A percentile compares a stretch with the other conserved stretches of the same genome.
phyloP scores from a whole-genome alignment of 1,140 invertebrate genomes.

The Eubasilissa regina region DNA sequence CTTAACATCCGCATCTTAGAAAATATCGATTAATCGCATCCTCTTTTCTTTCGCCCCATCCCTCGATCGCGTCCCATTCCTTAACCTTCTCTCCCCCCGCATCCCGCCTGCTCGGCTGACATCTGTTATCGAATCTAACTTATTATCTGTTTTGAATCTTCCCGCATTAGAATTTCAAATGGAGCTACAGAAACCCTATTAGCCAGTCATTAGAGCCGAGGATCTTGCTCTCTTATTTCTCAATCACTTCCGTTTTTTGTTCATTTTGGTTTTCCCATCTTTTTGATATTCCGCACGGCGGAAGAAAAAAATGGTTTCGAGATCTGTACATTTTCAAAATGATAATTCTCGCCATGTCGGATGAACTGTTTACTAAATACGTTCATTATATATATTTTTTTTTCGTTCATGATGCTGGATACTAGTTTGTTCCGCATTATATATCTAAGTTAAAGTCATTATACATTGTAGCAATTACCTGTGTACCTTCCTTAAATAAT shows the following conservation, averaged over 20 bases:
- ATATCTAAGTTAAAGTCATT: too few relatives aligned
- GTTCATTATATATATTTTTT: too few relatives aligned
- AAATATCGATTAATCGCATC: conserved; percentile 23
- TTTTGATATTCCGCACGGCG: conserved; percentile 3
- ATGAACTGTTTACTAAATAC: too few relatives aligned
- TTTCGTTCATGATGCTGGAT: too few relatives aligned
- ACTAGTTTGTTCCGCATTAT: too few relatives aligned
- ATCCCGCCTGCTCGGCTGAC: conserved; percentile 4
- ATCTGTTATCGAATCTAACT: conserved; percentile 44
- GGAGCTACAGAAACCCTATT: conserved; percentile 37
- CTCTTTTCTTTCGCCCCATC: conserved; percentile 8
- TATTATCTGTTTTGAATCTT: conserved; percentile 37
- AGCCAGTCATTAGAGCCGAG: conserved; percentile 37
- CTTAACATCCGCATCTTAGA: neutral
- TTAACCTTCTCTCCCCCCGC: neutral
- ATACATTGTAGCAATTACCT: too few relatives aligned
- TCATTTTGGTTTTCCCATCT: neutral
- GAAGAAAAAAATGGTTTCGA: neutral
- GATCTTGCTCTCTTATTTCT: conserved; percentile 2
- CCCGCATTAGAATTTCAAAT: conserved; percentile 42
- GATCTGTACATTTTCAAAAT: too few relatives aligned
- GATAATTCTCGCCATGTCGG: too few relatives aligned
- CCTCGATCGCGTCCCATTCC: neutral
- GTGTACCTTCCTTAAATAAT: too few relatives aligned
- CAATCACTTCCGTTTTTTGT: conserved; percentile 10